Percentiles rank a stretch among this genome's conserved stretches.
phyloP scores from a whole-genome alignment of 2,797 vertebrate genomes.

The Hippopotamyrus pictus region DNA sequence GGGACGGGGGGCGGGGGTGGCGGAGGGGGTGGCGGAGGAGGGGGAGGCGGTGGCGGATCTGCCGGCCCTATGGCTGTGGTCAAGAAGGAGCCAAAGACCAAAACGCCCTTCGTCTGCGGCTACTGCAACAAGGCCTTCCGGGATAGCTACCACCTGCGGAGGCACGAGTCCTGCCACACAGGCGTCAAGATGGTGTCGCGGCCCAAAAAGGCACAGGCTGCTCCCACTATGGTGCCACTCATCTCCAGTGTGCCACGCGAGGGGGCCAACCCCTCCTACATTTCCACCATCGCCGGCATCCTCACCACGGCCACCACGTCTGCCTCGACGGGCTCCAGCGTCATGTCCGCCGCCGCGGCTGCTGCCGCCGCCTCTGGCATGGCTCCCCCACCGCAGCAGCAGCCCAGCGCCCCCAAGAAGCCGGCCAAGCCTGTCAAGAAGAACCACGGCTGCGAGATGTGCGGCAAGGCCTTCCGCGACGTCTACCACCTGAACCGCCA shows the following conservation, averaged over 20 bases:
- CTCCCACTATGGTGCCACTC: slow-evolving; percentile 86
- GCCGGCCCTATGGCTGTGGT: slow-evolving; percentile 54
- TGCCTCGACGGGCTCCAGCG: slow-evolving; percentile 65
- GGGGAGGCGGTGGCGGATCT: slow-evolving; percentile 46
- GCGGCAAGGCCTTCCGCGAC: slow-evolving; percentile 93
- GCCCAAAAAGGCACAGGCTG: slow-evolving; percentile 79
- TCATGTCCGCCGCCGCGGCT: slow-evolving; percentile 55
- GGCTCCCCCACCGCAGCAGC: slow-evolving; percentile 47
- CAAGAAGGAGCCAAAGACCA: slow-evolving; percentile 92
- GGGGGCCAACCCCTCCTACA: slow-evolving; percentile 76
- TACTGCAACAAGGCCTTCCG: slow-evolving; percentile 98
- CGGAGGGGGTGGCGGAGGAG: slow-evolving; percentile 47
- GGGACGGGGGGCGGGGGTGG: slow-evolving; percentile 56
- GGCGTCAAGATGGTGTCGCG: slow-evolving; percentile 95
- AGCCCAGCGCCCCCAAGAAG: slow-evolving; percentile 70
- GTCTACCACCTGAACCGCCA: slow-evolving; percentile 96
- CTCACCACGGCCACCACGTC: slow-evolving; percentile 89
- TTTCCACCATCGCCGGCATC: slow-evolving; percentile 88
- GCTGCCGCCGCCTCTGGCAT: slow-evolving; percentile 50
- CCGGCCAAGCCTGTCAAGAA: slow-evolving; percentile 93
- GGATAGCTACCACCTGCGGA: slow-evolving; percentile 94
- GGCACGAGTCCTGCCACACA: slow-evolving; percentile 94
- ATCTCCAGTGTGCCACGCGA: slow-evolving; percentile 88
- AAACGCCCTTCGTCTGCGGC: slow-evolving; percentile 93
- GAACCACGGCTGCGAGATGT: slow-evolving; percentile 96